Percentiles rank a stretch among this genome's conserved stretches.
Conservation (phyloP, 2,113 vertebrate genomes). For the Pogonocichla stellata region DNA sequence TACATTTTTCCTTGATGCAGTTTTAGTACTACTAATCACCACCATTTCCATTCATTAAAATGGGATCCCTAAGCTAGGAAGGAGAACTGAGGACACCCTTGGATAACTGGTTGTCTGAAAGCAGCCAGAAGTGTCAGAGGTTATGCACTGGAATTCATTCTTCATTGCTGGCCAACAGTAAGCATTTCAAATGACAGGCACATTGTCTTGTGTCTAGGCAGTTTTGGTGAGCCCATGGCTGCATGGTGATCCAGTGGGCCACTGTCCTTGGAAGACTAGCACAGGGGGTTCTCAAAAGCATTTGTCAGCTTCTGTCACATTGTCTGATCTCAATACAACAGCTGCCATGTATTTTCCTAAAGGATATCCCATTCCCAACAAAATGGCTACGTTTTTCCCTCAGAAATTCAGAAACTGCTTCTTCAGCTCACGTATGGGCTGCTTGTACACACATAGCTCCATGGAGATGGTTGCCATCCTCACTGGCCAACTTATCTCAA, state of each 20-base stretch:
- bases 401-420: not conserved
- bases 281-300: not conserved
- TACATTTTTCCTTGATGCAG: not conserved
- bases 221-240: not conserved
- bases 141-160: not conserved
- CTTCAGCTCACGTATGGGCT: fast-evolving
- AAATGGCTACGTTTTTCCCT: not conserved
- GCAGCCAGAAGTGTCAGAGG: not conserved
- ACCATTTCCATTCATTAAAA: not conserved
- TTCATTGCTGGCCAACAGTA: not conserved
- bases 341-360: not conserved
- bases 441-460: not conserved
- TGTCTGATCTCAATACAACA: not conserved
- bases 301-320: not conserved
- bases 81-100: not conserved
- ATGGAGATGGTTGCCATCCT: not conserved
- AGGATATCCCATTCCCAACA: not conserved
- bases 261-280: not conserved
- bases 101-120: not conserved
- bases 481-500: not conserved
- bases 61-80: not conserved
- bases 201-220: not conserved
- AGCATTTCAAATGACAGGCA: not conserved
- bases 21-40: not conserved
- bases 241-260: not conserved